Conservation (phyloP, 2,797 vertebrate genomes). For the Strix occidentalis region DNA sequence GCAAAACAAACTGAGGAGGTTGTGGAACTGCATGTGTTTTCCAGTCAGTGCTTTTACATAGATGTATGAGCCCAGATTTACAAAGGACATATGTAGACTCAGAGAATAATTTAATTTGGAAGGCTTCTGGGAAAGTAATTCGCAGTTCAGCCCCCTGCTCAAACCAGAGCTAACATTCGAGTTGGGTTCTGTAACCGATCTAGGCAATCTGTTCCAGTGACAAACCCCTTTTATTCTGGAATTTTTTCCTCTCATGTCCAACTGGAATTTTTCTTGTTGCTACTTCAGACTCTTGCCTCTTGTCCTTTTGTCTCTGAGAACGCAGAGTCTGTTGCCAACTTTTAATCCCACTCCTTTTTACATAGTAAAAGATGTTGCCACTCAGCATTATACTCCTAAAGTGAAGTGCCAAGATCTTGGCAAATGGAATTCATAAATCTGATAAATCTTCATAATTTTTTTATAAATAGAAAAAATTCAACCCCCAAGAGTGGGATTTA, state of each 20-base stretch:
- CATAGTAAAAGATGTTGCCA: background rate
- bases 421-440: background rate
- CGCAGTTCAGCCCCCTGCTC: background rate
- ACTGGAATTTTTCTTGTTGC: background rate
- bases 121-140: background rate
- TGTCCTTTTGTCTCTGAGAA: background rate
- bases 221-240: background rate
- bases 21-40: background rate
- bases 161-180: background rate
- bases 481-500: background rate
- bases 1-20: background rate
- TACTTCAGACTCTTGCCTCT: background rate
- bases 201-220: constrained; percentile 8
- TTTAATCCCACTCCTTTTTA: background rate
- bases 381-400: background rate
- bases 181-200: background rate
- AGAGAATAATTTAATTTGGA: background rate
- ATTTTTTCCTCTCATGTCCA: background rate
- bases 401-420: background rate
- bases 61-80: background rate
- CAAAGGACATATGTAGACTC: background rate
- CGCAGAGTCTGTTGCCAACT: background rate
- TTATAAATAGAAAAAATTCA: background rate
- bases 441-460: background rate
- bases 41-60: background rate